phyloP scores from a whole-genome alignment of 2,888 invertebrate species.

The Dryobotodes eremita region DNA sequence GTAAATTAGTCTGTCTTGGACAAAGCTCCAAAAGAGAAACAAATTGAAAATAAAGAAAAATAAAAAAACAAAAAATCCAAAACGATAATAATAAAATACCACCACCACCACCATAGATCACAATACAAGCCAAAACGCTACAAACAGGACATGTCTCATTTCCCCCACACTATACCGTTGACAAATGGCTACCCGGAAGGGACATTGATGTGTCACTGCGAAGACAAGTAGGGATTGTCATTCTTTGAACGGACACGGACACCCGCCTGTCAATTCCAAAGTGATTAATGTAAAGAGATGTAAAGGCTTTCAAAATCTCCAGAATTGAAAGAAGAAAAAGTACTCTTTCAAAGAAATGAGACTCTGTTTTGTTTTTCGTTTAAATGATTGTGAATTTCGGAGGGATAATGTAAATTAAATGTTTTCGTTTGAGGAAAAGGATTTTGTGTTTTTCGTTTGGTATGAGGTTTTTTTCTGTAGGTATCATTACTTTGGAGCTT shows the following conservation, averaged over 20 bases:
- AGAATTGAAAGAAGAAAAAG: conserved; percentile 47
- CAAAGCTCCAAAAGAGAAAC: no score
- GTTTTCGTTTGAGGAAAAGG: conserved; percentile 46
- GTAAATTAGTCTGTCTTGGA: no score
- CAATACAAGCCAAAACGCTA: conserved; percentile 60
- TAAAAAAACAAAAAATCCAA: neutral
- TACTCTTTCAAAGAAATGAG: conserved; percentile 33
- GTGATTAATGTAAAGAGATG: conserved; percentile 79
- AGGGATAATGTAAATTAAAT: conserved; percentile 56
- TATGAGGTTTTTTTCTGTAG: conserved; percentile 19
- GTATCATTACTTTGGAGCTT: conserved; percentile 28
- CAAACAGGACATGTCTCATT: conserved; percentile 74
- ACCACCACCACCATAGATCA: conserved; percentile 38
- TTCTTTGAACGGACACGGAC: conserved; percentile 69
- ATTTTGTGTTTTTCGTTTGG: conserved; percentile 27
- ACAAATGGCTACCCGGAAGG: conserved; percentile 81
- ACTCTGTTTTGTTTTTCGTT: conserved; percentile 48
- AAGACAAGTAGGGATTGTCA: conserved; percentile 71
- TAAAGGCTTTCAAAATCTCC: conserved; percentile 67
- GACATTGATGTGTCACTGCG: conserved; percentile 68
- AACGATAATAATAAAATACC: neutral
- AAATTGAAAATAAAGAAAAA: no score
- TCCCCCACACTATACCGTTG: conserved; percentile 73
- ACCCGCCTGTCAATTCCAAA: conserved; percentile 71
- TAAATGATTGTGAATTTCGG: conserved; percentile 42